These are phyloP conservation scores for Hirtodrosophila alboralis DNA, from an alignment of 2,888 invertebrate genomes.

Conservation along the genomic window DNA sequence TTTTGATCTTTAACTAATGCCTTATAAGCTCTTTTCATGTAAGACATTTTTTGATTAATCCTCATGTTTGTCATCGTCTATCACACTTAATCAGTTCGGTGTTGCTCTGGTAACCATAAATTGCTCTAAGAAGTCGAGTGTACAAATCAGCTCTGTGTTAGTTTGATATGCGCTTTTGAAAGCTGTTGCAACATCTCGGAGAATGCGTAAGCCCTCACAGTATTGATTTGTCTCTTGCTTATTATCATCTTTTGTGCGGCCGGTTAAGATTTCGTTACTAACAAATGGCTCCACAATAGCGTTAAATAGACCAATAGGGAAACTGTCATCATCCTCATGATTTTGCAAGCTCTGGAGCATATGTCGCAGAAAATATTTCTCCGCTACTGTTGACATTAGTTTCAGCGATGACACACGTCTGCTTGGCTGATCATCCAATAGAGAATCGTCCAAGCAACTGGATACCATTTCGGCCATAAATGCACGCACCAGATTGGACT, in stretches of 20 bases:
- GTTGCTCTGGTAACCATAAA: too few relatives aligned
- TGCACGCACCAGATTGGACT: slow-evolving; percentile 77
- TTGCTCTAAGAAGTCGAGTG: slow-evolving; percentile 15
- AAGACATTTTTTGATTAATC: too few relatives aligned
- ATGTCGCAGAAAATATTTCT: slow-evolving; percentile 67
- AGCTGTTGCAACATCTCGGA: too few relatives aligned
- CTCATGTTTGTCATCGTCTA: too few relatives aligned
- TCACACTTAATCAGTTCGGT: too few relatives aligned
- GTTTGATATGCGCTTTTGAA: slow-evolving; percentile 55
- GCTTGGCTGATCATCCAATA: too few relatives aligned
- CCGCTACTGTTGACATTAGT: slow-evolving; percentile 69
- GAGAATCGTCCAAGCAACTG: too few relatives aligned
- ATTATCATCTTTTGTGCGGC: slow-evolving; percentile 45
- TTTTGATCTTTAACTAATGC: too few relatives aligned
- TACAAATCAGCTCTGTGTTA: slow-evolving; percentile 52
- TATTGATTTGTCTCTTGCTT: slow-evolving; percentile 81
- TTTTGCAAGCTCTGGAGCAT: too few relatives aligned
- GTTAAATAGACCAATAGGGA: slow-evolving; percentile 70
- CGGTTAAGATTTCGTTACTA: slow-evolving; percentile 21
- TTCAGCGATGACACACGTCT: not conserved
- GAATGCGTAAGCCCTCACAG: slow-evolving; percentile 76
- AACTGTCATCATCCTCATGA: slow-evolving; percentile 58
- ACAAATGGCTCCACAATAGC: slow-evolving; percentile 68
- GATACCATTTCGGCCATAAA: slow-evolving; percentile 68
- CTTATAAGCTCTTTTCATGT: too few relatives aligned